phyloP scores from a whole-genome alignment of 2,113 vertebrate species.

The Microcebus lehilahytsara region DNA sequence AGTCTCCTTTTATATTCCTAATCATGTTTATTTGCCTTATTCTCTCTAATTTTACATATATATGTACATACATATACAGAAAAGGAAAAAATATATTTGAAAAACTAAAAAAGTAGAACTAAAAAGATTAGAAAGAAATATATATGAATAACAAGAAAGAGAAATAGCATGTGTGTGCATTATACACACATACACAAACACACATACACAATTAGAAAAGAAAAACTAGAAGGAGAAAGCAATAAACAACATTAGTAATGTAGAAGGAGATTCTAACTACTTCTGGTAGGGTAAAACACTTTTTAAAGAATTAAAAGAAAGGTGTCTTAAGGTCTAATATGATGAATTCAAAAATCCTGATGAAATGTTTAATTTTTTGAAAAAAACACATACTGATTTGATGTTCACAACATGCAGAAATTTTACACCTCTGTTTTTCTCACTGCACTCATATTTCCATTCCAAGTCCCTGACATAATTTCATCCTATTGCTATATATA shows the following conservation, averaged over 20 bases:
- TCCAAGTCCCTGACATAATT: neutral
- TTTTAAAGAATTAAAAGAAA: neutral
- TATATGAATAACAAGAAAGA: neutral
- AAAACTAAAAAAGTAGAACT: neutral
- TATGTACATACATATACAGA: neutral
- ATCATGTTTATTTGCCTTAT: neutral
- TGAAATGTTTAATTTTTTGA: neutral
- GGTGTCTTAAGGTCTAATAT: neutral
- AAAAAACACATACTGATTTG: neutral
- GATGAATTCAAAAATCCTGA: constrained; percentile 20
- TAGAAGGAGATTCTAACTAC: neutral
- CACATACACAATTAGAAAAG: neutral
- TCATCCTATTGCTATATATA: neutral
- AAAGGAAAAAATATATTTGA: neutral
- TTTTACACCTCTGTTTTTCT: neutral
- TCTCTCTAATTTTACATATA: neutral
- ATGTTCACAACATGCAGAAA: neutral
- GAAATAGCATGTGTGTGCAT: neutral
- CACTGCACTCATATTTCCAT: neutral
- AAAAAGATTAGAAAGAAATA: neutral
- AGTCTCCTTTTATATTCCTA: neutral
- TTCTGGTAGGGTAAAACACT: neutral
- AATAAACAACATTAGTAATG: neutral
- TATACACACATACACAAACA: neutral
- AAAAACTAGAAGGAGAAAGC: neutral